Conservation (phyloP, 2,888 invertebrate genomes). For the Stictocephala bisonia region DNA sequence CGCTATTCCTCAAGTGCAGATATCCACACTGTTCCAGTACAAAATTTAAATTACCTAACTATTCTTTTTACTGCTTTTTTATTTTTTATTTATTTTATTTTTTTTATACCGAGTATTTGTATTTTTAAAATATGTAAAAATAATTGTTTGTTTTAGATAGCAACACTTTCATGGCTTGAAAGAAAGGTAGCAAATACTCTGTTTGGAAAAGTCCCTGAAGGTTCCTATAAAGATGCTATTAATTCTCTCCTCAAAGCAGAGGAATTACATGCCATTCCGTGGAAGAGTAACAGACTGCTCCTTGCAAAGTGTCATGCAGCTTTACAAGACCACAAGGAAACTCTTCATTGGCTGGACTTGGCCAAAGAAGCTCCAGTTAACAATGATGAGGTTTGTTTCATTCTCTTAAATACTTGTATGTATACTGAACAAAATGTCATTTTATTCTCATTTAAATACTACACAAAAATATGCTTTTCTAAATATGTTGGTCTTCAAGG, state of each 20-base stretch:
- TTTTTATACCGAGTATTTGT: no score
- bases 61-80: no score
- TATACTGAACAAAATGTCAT: no score
- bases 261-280: conserved; percentile 66
- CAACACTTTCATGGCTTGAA: conserved; percentile 74
- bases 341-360: conserved; percentile 66
- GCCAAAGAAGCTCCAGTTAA: conserved; percentile 53
- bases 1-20: no score
- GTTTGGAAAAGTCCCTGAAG: conserved; percentile 72
- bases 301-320: conserved; percentile 71
- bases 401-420: background rate
- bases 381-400: conserved; percentile 56
- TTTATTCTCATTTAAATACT: no score
- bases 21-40: no score
- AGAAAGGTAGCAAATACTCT: conserved; percentile 73
- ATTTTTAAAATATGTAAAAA: no score
- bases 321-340: conserved; percentile 66
- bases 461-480: no score
- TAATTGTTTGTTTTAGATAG: conserved; percentile 67
- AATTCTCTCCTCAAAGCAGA: conserved; percentile 69
- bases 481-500: no score
- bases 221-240: conserved; percentile 73
- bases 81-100: no score
- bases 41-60: no score
- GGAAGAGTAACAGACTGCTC: conserved; percentile 71